These are phyloP conservation scores for Erithacus rubecula DNA, from an alignment of 2,797 vertebrate species.

Conservation along the genomic window DNA sequence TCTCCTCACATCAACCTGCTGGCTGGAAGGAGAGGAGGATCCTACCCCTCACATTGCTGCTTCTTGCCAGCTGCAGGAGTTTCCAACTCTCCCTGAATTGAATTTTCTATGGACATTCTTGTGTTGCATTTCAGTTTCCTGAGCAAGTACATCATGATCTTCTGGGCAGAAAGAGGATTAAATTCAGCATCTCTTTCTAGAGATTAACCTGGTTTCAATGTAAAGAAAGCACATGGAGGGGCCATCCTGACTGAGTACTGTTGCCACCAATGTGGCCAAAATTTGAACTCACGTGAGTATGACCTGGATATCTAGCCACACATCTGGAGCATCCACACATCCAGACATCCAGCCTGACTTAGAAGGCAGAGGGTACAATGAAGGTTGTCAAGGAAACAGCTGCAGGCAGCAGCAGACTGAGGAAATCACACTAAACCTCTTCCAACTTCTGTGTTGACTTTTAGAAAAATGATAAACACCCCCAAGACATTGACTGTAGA, in stretches of 20 bases:
- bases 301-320: background rate
- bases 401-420: background rate
- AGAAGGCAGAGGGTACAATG: background rate
- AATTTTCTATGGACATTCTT: background rate
- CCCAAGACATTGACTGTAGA: background rate
- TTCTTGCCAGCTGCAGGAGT: background rate
- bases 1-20: background rate
- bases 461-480: background rate
- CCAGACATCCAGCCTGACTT: background rate
- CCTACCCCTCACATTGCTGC: background rate
- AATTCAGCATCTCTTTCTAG: background rate
- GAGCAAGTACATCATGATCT: background rate
- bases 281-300: background rate
- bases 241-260: background rate
- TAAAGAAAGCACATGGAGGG: background rate
- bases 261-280: background rate
- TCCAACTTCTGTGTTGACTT: background rate
- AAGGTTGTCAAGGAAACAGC: slow-evolving; percentile 46
- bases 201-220: background rate
- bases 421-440: background rate
- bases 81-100: background rate
- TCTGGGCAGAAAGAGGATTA: background rate
- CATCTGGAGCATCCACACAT: background rate
- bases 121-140: background rate
- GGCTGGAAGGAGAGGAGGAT: background rate